Evolutionary conservation across 2,797 vertebrate species (phyloP).

Genomic region (Neolamprologus multifasciatus): DNA sequence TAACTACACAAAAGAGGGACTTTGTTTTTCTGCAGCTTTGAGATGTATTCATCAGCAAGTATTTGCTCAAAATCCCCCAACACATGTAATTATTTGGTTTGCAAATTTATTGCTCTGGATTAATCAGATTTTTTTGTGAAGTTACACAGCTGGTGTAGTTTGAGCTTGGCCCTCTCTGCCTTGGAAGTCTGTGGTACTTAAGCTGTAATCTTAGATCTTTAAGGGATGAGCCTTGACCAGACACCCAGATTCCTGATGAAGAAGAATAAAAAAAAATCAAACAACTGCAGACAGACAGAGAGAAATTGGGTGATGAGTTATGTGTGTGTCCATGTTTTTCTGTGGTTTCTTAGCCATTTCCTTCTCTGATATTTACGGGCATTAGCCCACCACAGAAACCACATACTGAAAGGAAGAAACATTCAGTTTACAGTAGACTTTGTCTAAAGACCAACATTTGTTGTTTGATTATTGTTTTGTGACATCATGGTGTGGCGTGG

Average conservation of each 20-base stretch:
- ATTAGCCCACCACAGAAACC: slow-evolving; percentile 22
- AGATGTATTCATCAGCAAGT: slow-evolving; percentile 19
- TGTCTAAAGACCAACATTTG: slow-evolving; percentile 20
- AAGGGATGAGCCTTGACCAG: not conserved
- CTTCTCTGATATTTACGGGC: slow-evolving; percentile 10
- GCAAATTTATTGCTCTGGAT: not conserved
- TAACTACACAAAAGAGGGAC: slow-evolving; percentile 10
- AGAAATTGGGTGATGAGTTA: not conserved
- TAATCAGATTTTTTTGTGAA: not conserved
- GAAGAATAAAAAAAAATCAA: not conserved
- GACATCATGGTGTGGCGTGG: slow-evolving; percentile 21
- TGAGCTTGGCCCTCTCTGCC: not conserved
- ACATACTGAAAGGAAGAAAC: not conserved
- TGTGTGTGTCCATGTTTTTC: not conserved
- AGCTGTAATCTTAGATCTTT: slow-evolving; percentile 13
- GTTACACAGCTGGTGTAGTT: not conserved
- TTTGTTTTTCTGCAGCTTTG: slow-evolving; percentile 28
- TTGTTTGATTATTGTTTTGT: slow-evolving; percentile 5
- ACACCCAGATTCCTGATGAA: not conserved
- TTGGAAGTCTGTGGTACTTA: not conserved
- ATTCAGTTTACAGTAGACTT: slow-evolving; percentile 2
- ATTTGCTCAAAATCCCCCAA: not conserved
- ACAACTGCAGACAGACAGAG: not conserved
- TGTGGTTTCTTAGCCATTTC: slow-evolving; percentile 24
- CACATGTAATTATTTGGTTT: not conserved